phyloP scores from a whole-genome alignment of 2,113 vertebrate species.

The Ammodytes dubius region DNA sequence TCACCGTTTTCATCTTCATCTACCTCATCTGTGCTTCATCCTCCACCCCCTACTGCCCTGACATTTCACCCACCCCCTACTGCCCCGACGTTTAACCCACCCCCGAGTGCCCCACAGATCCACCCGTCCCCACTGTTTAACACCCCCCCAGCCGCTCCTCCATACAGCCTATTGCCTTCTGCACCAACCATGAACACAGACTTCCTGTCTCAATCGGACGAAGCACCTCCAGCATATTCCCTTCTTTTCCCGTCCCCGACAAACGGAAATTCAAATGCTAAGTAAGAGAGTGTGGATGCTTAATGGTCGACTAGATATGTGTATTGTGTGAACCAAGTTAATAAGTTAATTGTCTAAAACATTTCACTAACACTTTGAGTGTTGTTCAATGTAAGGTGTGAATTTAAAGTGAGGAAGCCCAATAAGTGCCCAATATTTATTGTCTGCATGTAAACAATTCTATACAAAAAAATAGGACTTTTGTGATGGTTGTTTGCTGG shows the following conservation, averaged over 20 bases:
- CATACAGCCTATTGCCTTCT: slow-evolving; percentile 48
- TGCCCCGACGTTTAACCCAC: slow-evolving; percentile 10
- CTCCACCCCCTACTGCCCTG: slow-evolving; percentile 59
- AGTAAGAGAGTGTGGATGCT: slow-evolving; percentile 7
- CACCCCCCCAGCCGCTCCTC: slow-evolving; percentile 33
- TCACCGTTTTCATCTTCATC: slow-evolving; percentile 55
- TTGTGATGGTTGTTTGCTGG: not conserved
- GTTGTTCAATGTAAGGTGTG: not conserved
- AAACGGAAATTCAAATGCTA: slow-evolving; percentile 24
- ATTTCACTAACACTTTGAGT: not conserved
- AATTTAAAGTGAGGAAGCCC: not conserved
- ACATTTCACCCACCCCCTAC: slow-evolving; percentile 10
- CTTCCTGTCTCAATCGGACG: slow-evolving; percentile 70
- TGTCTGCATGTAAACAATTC: not conserved
- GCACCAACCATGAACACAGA: slow-evolving; percentile 54
- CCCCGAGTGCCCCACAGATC: slow-evolving; percentile 29
- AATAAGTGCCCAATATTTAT: not conserved
- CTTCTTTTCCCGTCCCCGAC: slow-evolving; percentile 59
- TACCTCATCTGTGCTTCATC: slow-evolving; percentile 50
- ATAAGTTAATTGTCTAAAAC: not conserved
- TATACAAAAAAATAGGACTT: not conserved
- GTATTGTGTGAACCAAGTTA: no score
- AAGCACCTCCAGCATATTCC: slow-evolving; percentile 70
- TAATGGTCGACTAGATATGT: not conserved
- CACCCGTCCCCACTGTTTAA: not conserved